phyloP scores from a whole-genome alignment of 2,888 invertebrate genomes.

The Saturnia pavonia region DNA sequence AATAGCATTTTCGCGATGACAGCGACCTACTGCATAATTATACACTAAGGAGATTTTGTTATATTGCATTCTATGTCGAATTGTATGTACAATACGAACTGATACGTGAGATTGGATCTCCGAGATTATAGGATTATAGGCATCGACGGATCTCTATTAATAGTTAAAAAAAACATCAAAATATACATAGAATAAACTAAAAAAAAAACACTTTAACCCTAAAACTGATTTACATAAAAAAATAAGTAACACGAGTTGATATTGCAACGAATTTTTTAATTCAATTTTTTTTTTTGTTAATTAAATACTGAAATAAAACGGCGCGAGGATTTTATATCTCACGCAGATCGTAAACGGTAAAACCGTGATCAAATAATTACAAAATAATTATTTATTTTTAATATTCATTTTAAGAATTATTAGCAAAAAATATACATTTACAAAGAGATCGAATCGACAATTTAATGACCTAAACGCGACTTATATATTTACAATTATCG shows the following conservation, averaged over 20 bases:
- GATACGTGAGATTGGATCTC: constrained; percentile 76
- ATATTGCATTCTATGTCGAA: constrained; percentile 71
- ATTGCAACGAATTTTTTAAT: constrained; percentile 74
- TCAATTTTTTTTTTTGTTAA: constrained; percentile 37
- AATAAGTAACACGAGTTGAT: constrained; percentile 73
- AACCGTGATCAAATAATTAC: constrained; percentile 42
- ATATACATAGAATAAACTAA: constrained; percentile 28
- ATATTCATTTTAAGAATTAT: constrained; percentile 53
- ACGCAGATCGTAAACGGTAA: constrained; percentile 43
- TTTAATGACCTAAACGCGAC: constrained; percentile 78
- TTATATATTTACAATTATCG: constrained; percentile 79
- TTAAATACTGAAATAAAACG: constrained; percentile 42
- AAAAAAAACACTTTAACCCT: constrained; percentile 62
- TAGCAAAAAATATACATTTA: constrained; percentile 81
- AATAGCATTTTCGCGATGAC: constrained; percentile 74
- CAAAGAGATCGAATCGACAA: constrained; percentile 79
- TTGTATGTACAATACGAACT: constrained; percentile 67
- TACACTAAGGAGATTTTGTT: constrained; percentile 76
- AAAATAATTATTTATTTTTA: constrained; percentile 38
- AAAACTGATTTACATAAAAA: constrained; percentile 73
- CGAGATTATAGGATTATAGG: constrained; percentile 76
- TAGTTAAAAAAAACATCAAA: constrained; percentile 40
- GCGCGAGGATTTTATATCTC: constrained; percentile 33
- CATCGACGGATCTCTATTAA: constrained; percentile 65
- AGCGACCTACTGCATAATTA: constrained; percentile 72